phyloP scores from a whole-genome alignment of 2,113 vertebrate species.

The Pogona vitticeps region DNA sequence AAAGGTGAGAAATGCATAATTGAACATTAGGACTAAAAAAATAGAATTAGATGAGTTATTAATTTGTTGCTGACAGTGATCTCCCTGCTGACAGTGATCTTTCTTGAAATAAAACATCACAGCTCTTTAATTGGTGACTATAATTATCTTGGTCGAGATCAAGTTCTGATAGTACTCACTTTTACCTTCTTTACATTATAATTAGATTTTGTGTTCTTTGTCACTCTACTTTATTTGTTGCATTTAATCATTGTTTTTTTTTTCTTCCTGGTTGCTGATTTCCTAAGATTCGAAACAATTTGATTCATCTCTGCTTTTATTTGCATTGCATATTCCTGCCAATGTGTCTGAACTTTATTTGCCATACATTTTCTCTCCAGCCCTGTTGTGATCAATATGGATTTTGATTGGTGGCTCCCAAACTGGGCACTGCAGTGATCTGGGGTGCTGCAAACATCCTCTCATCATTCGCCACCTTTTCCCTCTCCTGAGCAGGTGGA shows the following conservation, averaged over 20 bases:
- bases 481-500: no score
- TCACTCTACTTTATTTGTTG: neutral
- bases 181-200: neutral
- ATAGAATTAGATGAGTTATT: neutral
- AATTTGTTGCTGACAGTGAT: neutral
- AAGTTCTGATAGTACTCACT: neutral
- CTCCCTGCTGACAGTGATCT: neutral
- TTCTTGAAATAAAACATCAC: neutral
- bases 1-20: neutral
- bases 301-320: neutral
- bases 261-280: neutral
- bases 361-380: neutral
- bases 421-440: no score
- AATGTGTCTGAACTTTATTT: neutral
- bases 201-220: neutral
- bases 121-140: neutral
- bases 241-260: neutral
- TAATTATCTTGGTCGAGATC: neutral
- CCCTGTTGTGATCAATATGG: no score
- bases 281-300: neutral
- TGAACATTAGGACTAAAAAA: neutral
- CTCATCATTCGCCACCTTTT: no score
- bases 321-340: neutral
- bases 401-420: no score
- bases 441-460: no score